Evolutionary conservation across 2,113 vertebrate genomes (phyloP).

Genomic region (Sisor rabdophorus): DNA sequence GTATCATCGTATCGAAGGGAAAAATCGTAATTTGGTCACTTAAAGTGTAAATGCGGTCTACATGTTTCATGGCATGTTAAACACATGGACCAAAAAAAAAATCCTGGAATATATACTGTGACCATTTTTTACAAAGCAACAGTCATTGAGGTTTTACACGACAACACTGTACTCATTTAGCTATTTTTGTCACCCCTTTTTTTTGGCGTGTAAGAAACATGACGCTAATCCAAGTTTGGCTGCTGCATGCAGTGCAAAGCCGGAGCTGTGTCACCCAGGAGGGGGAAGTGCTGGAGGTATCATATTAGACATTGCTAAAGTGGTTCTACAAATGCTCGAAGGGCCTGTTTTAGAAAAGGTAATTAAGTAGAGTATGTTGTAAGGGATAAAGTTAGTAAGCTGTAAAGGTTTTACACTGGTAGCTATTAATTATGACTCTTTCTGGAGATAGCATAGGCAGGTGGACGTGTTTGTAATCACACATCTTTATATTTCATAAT

Average conservation of each 20-base stretch:
- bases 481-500: conserved; percentile 14
- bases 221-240: conserved; percentile 44
- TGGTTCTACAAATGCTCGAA: conserved; percentile 56
- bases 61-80: background rate
- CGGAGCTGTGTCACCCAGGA: conserved; percentile 44
- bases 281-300: conserved; percentile 49
- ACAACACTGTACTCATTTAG: conserved; percentile 32
- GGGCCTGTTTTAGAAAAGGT: conserved; percentile 48
- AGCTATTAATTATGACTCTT: conserved; percentile 47
- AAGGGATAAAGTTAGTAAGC: conserved; percentile 33
- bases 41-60: too few relatives aligned
- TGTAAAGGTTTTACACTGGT: too few relatives aligned
- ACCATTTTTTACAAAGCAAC: conserved; percentile 4
- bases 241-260: conserved; percentile 35
- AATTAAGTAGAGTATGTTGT: conserved; percentile 49
- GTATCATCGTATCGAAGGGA: too few relatives aligned
- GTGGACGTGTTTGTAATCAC: conserved; percentile 6
- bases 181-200: conserved; percentile 24
- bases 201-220: conserved; percentile 43
- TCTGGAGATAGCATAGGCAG: conserved; percentile 19
- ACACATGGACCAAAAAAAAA: too few relatives aligned
- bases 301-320: conserved; percentile 54
- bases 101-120: too few relatives aligned
- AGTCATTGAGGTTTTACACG: conserved; percentile 1
- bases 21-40: too few relatives aligned